These are phyloP conservation scores for Hyposmocoma kahamanoa DNA, from an alignment of 1,140 invertebrate species.

Conservation along the genomic window DNA sequence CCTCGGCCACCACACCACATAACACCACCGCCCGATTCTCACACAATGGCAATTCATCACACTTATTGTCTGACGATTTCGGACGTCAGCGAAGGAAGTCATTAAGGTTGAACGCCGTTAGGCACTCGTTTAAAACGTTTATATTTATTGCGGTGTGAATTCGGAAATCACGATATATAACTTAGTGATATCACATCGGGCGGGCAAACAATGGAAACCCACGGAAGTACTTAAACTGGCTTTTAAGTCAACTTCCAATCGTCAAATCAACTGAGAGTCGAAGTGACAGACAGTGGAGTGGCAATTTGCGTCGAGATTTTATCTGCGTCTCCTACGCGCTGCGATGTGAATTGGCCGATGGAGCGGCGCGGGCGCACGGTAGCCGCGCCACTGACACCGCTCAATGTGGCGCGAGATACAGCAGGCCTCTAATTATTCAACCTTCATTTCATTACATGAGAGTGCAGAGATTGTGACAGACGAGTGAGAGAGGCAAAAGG, in stretches of 20 bases:
- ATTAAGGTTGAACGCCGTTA: conserved; percentile 39
- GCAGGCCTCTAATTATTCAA: conserved; percentile 31
- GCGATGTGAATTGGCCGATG: conserved; percentile 24
- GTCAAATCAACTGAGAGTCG: conserved; percentile 22
- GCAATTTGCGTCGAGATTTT: conserved; percentile 36
- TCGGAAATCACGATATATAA: conserved; percentile 21
- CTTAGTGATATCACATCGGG: background rate
- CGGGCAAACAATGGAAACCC: conserved; percentile 16
- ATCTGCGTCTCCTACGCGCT: conserved; percentile 31
- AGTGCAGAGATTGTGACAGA: background rate
- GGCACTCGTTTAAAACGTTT: conserved; percentile 29
- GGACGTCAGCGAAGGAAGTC: conserved; percentile 57
- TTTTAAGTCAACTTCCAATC: conserved; percentile 22
- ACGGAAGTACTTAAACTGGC: conserved; percentile 22
- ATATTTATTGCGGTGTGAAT: conserved; percentile 32
- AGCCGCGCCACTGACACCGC: conserved; percentile 23
- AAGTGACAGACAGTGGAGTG: conserved; percentile 31
- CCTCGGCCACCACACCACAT: conserved; percentile 35
- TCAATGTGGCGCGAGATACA: conserved; percentile 22
- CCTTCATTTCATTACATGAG: conserved; percentile 22
- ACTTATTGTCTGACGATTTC: conserved; percentile 56
- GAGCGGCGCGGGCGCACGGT: conserved; percentile 17
- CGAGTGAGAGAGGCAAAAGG: background rate
- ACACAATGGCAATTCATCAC: conserved; percentile 55
- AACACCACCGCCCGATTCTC: conserved; percentile 42